phyloP scores from a whole-genome alignment of 2,888 invertebrate genomes.

The Xestia rhomboidea region DNA sequence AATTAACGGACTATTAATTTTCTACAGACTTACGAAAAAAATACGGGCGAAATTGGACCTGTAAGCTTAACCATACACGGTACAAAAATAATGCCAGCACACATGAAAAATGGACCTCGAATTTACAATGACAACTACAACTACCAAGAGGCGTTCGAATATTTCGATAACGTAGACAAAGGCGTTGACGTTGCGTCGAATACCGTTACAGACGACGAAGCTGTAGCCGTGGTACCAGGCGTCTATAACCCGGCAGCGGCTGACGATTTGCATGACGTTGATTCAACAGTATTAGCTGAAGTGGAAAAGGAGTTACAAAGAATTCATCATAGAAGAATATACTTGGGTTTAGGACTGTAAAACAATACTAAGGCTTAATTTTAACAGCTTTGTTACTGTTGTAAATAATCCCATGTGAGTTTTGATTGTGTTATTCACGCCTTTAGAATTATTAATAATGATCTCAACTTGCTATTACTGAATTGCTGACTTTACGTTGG shows the following conservation, averaged over 20 bases:
- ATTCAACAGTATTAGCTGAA: slow-evolving; percentile 75
- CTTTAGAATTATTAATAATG: slow-evolving; percentile 11
- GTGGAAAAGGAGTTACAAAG: slow-evolving; percentile 82
- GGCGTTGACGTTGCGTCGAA: slow-evolving; percentile 66
- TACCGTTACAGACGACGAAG: slow-evolving; percentile 68
- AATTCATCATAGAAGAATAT: slow-evolving; percentile 80
- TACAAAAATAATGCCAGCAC: slow-evolving; percentile 91
- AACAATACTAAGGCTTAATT: background rate
- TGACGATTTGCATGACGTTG: slow-evolving; percentile 67
- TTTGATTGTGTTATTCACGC: slow-evolving; percentile 12
- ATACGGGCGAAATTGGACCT: slow-evolving; percentile 91
- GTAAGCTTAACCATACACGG: slow-evolving; percentile 93
- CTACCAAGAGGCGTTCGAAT: slow-evolving; percentile 71
- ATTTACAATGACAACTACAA: slow-evolving; percentile 89
- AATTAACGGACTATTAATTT: background rate
- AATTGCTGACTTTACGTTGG: background rate
- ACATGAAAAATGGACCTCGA: slow-evolving; percentile 91
- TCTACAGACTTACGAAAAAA: slow-evolving; percentile 82
- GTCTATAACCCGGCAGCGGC: slow-evolving; percentile 68
- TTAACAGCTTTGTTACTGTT: slow-evolving; percentile 15
- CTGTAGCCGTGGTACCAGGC: slow-evolving; percentile 72
- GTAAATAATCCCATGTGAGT: slow-evolving; percentile 12
- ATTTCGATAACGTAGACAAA: slow-evolving; percentile 64
- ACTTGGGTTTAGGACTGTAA: slow-evolving; percentile 56
- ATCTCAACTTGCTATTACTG: slow-evolving; percentile 16